Base-by-base conservation (phyloP, 2,113 vertebrate species). In the Machaerirhynchus nigripectus region DNA sequence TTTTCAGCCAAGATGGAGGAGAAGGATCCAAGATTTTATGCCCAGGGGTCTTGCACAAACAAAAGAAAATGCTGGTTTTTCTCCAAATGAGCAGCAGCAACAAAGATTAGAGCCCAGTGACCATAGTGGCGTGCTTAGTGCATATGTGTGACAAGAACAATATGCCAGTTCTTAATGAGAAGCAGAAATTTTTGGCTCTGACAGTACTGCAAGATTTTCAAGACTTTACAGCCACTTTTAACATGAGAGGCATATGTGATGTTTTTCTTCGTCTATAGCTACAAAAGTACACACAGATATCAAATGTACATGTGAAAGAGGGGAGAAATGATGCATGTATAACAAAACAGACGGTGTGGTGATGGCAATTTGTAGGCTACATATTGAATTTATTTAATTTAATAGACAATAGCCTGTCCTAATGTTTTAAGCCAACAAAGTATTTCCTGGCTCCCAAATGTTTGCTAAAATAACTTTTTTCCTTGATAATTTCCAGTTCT, bases 391-490 rank as follows among this genome's bases (percentile, higher is more conserved):
- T 92, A 94, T 97, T 97, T 96, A 95, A 95, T 94, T 96, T 97
- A 96, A 89, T 84, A 97, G 90, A 97, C 90, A 97, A 98, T 97
- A 78, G 94, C 73, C 67, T 96, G 77, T 76, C 71, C 79, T 96
- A 96, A 96, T 76, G 27, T 96, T 98, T 97, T 90, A 96, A 97
- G 95, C 84, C 93, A 97, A 96, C 35, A 84, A 91, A 89, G 33
- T 94, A 84, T 95, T 96, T 85, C 65, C 83, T 96, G 96, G 85
- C 92, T 96, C 70, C 68, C 57, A 97, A 98, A 97, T 97, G 89
- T 95, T 97, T 97, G 96, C 87, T 96, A 93, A 97, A 98, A 97
- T 93, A 98, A 97, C 47, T 86, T 96, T 84, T 97, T 90, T 92
- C 35, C 88, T 91, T 93, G 86, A 96, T 97, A 98, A 97, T 98